Evolutionary conservation across 64 coral and sea anemone genomes (phyloP), one percentile per base, ranked within the genome.

Genomic region (Platygyra sinensis): DNA sequence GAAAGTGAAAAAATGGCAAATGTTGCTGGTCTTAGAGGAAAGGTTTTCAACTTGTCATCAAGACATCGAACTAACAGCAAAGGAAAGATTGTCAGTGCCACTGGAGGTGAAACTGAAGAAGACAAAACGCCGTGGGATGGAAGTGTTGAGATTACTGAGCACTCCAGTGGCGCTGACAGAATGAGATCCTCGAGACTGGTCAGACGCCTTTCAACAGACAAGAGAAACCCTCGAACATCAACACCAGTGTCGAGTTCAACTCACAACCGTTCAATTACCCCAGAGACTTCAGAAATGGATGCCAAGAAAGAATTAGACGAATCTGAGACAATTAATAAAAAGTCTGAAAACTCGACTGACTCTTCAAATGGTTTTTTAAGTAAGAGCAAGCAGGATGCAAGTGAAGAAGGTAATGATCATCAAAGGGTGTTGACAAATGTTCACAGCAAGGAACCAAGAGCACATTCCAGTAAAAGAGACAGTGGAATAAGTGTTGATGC

Each of bases 401-500:
- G 0, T 16, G 38, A 69, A 19, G 2, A 36, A 51, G 27, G 1
- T 24, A 42, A 46, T 15, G 22, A 72, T 22, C 13, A 51, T 42
- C 62, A 85, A 17, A 20, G 39, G 42, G 38, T 17, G 24, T 50
- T 28, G 12, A 85, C 3, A 85, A n/a, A 22, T 67, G 8, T 10
- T 4, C 33, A 61, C 0, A 67, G 17, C 32, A 33, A 17, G 28
- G 33, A 67, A n/a, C 20, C 60, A 83, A 83, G 33, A 78, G 50
- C 76, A 29, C 59, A 74, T 17, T 52, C 80, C 30, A 79, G 73
- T 52, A 96, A 96, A 54, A 83, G 94, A 79, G 94, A 96, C 78
- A 96, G 94, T 67, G 94, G 94, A 24, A 95, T 95, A 30, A 89
- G 87, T 76, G 52, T 92, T 32, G 94, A 95, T 80, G 75, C 86